Base-by-base conservation (phyloP, 2,797 vertebrate genomes). In the Poecilia gillii region DNA sequence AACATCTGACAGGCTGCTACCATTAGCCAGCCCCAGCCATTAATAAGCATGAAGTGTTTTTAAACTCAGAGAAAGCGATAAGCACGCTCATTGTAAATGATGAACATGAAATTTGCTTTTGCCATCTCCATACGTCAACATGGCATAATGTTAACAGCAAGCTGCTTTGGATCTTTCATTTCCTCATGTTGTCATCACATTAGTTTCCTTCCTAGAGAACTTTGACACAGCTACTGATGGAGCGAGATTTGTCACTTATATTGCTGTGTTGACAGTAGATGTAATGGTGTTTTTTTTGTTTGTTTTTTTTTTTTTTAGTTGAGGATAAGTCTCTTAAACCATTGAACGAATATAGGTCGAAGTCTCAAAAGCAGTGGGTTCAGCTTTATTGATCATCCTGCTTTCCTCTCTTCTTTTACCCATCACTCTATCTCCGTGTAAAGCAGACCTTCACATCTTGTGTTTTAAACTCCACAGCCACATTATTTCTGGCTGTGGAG, bases 371-470 rank as follows among this genome's bases (percentile, higher is more conserved):
- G 83, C 79, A 77, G 66, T 51, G 71, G 76, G 74, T 87, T 84
- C 78, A 87, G 77, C 36, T 4, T 59, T 86, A 91, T 93, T 78
- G 89, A 92, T 93, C 86, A 79, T 78, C 72, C 81, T 59, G 64
- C 79, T 72, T 23, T 76, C 39, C 46, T 72, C 78, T 73, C 4
- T 45, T 47, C 51, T n/a, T 74, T 33, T 70, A 78, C 82, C 81
- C 84, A 31, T 89, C 86, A 75, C 80, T 23, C 53, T 2, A 66
- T 53, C 74, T 81, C 71, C n/a, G 59, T 18, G 71, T 75, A 83
- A 83, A 72, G 84, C 75, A 43, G 75, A 76, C 55, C 74, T 70
- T 79, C 62, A 79, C 66, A 83, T 79, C 70, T 78, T 81, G 80
- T 73, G 25, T 73, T 49, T 57, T 62, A 70, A 36, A 39, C 51